Percentiles rank a stretch among this genome's conserved stretches.
phyloP scores from a whole-genome alignment of 2,113 vertebrate genomes.

The Lutjanus erythropterus region DNA sequence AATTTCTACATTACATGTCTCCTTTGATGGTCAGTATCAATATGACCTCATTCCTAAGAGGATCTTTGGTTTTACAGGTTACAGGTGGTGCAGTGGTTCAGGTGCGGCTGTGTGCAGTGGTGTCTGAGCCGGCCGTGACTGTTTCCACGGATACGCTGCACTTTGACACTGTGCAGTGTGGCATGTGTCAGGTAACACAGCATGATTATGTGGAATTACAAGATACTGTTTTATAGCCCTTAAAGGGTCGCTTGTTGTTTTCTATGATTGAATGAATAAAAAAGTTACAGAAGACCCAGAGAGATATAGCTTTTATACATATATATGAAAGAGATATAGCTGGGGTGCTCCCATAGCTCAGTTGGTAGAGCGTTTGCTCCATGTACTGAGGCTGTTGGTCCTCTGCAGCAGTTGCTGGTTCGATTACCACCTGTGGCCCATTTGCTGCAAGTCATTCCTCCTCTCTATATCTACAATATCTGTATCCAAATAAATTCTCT shows the following conservation, averaged over 20 bases:
- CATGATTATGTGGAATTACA: background rate
- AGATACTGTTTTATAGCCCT: background rate
- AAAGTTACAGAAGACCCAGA: too few relatives aligned
- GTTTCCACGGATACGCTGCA: slow-evolving; percentile 81
- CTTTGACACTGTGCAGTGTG: slow-evolving; percentile 86
- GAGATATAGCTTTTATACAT: too few relatives aligned
- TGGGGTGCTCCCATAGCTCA: too few relatives aligned
- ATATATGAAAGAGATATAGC: too few relatives aligned
- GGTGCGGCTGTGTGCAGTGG: slow-evolving; percentile 84
- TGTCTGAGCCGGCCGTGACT: slow-evolving; percentile 82
- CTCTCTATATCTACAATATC: too few relatives aligned
- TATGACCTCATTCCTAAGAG: background rate
- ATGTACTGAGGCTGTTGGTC: too few relatives aligned
- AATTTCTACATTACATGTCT: background rate
- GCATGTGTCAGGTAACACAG: slow-evolving; percentile 87
- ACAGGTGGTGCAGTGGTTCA: slow-evolving; percentile 82
- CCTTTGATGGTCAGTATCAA: background rate
- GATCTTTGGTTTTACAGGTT: slow-evolving; percentile 81
- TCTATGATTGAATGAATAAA: background rate
- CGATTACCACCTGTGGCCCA: too few relatives aligned
- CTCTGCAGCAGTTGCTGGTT: too few relatives aligned
- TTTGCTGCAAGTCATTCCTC: too few relatives aligned
- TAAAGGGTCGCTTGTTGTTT: background rate
- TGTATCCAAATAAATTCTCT: too few relatives aligned
- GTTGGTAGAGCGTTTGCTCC: too few relatives aligned